Conservation (phyloP, 2,888 invertebrate species). For the Leptinotarsa rubiginosa region DNA sequence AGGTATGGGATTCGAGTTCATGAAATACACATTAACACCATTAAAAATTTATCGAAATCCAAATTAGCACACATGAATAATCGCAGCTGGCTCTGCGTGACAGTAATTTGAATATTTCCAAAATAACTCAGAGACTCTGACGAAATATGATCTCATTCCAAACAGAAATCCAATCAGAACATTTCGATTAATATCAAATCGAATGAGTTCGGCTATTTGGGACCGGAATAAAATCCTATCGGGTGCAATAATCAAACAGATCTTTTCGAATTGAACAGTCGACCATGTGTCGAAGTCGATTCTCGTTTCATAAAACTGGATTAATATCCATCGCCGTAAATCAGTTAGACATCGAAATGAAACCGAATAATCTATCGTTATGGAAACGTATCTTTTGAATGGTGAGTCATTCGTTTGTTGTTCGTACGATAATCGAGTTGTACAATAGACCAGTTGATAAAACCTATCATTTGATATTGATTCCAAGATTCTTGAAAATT, state of each 20-base stretch:
- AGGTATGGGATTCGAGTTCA: no score
- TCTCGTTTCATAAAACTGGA: conserved; percentile 48
- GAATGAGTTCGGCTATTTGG: background rate
- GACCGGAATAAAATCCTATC: conserved; percentile 12
- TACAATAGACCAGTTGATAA: background rate
- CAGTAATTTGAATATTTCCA: conserved; percentile 1
- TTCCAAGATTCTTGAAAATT: no score
- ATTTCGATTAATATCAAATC: conserved; percentile 5
- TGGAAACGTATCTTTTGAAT: conserved; percentile 31
- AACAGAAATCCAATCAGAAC: conserved; percentile 16
- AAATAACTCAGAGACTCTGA: background rate
- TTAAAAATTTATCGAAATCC: no score
- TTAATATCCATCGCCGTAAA: conserved; percentile 51
- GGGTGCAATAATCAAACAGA: conserved; percentile 17
- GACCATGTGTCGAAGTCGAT: conserved; percentile 41
- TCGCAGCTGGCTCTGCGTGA: background rate
- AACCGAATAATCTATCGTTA: conserved; percentile 30
- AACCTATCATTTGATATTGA: no score
- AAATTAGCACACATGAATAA: background rate
- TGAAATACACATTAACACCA: no score
- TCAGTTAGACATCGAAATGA: conserved; percentile 49
- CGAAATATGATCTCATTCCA: background rate
- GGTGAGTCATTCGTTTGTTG: background rate
- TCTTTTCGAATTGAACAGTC: conserved; percentile 24
- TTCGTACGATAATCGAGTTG: background rate